phyloP scores from a whole-genome alignment of 2,113 vertebrate species.

The Mustelus asterias region DNA sequence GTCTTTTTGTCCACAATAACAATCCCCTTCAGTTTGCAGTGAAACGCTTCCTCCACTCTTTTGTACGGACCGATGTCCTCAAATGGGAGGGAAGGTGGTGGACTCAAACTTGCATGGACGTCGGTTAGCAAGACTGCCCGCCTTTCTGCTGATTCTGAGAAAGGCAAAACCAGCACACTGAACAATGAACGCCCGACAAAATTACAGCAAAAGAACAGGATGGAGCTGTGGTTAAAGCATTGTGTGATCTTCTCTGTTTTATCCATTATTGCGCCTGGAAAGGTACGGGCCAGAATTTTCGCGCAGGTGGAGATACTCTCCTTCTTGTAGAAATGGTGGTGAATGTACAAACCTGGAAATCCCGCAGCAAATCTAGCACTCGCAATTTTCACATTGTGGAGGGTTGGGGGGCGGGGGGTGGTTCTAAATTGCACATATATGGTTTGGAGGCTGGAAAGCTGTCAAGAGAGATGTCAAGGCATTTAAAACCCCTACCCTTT shows the following conservation, averaged over 20 bases:
- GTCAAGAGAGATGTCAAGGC: too few species aligned
- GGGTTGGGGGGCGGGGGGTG: too few species aligned
- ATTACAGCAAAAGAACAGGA: not conserved
- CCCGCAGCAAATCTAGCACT: too few species aligned
- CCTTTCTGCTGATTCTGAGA: conserved; percentile 73
- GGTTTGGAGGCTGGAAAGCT: too few species aligned
- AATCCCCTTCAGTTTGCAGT: conserved; percentile 77
- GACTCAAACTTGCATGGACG: conserved; percentile 58
- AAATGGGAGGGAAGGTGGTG: conserved; percentile 60
- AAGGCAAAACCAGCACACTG: not conserved
- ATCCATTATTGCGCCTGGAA: not conserved
- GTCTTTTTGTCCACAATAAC: conserved; percentile 80
- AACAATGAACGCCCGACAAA: not conserved
- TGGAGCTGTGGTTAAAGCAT: not conserved
- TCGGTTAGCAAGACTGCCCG: conserved; percentile 54
- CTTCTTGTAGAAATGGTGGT: too few species aligned
- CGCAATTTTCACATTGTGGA: too few species aligned
- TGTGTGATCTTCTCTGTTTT: not conserved
- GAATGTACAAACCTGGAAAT: too few species aligned
- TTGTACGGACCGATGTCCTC: conserved; percentile 54
- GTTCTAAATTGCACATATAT: too few species aligned
- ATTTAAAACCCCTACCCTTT: too few species aligned
- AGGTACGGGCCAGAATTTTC: not conserved
- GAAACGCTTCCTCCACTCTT: conserved; percentile 77
- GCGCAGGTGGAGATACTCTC: too few species aligned